Conservation (phyloP, 2,797 vertebrate genomes). For the Gymnocypris eckloni region DNA sequence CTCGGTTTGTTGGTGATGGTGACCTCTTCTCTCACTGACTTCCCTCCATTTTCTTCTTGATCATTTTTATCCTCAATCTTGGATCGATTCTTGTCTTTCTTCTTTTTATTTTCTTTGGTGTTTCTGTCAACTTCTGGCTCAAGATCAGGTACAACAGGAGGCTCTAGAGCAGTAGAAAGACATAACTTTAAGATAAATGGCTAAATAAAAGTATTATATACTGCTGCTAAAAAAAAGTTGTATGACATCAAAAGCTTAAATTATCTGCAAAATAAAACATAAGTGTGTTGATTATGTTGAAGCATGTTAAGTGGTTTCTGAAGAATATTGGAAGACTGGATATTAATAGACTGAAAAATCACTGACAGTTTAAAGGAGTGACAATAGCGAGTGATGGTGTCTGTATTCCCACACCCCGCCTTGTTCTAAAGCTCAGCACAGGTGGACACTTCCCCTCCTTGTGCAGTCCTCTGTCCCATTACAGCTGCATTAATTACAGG, state of each 20-base stretch:
- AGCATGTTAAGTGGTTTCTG: neutral
- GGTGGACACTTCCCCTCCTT: neutral
- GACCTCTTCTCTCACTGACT: constrained; percentile 55
- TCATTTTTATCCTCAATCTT: constrained; percentile 69
- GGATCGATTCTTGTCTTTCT: constrained; percentile 74
- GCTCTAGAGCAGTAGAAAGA: constrained; percentile 60
- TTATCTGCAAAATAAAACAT: neutral
- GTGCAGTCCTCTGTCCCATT: neutral
- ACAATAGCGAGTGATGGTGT: neutral
- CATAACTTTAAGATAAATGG: neutral
- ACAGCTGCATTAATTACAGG: constrained; percentile 46
- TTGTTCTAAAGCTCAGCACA: constrained; percentile 4
- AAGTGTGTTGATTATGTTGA: neutral
- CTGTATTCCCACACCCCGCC: constrained; percentile 14
- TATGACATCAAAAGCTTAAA: neutral
- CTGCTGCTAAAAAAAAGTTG: neutral
- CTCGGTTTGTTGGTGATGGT: constrained; percentile 57
- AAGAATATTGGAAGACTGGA: neutral
- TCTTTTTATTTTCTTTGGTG: constrained; percentile 75
- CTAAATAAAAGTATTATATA: neutral
- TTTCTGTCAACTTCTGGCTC: constrained; percentile 64
- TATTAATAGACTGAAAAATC: neutral
- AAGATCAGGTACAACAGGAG: constrained; percentile 56
- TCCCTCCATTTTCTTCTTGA: constrained; percentile 66
- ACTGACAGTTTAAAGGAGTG: neutral